These are phyloP conservation scores for Bradypodion ventrale DNA, from an alignment of 2,797 vertebrate species.

Conservation along the genomic window DNA sequence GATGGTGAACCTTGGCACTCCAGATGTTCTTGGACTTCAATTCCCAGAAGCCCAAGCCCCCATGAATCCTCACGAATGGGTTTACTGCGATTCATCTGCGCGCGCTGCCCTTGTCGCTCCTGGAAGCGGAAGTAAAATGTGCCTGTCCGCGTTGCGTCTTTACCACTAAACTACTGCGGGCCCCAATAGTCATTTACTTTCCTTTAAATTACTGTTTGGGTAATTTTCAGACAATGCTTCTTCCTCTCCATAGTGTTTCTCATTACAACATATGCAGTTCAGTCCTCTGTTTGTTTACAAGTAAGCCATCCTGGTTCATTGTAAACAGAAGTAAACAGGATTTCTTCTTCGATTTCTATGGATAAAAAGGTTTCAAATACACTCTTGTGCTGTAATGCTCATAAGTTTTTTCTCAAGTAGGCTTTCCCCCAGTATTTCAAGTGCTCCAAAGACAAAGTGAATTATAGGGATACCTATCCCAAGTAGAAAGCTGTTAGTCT, in stretches of 20 bases:
- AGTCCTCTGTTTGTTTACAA: background rate
- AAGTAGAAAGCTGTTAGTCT: too few species aligned
- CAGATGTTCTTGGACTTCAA: too few species aligned
- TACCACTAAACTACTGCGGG: too few species aligned
- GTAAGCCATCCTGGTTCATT: background rate
- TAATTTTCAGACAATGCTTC: background rate
- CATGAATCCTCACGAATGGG: too few species aligned
- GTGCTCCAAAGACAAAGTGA: background rate
- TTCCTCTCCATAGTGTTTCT: background rate
- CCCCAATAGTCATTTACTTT: too few species aligned
- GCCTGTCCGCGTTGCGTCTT: too few species aligned
- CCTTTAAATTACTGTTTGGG: slow-evolving; percentile 12
- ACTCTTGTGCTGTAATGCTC: background rate
- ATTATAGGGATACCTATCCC: background rate
- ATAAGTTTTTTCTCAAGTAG: background rate
- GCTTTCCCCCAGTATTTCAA: background rate
- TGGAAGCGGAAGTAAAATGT: too few species aligned
- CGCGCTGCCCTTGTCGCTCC: too few species aligned
- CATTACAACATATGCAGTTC: background rate
- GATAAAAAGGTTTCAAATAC: background rate
- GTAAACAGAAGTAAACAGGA: background rate
- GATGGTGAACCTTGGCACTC: too few species aligned
- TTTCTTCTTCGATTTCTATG: background rate
- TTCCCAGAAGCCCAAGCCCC: too few species aligned
- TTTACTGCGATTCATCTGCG: too few species aligned